Percentiles rank a stretch among this genome's conserved stretches.
phyloP scores from a whole-genome alignment of 2,888 invertebrate species.

The Boloria euphrosyne region DNA sequence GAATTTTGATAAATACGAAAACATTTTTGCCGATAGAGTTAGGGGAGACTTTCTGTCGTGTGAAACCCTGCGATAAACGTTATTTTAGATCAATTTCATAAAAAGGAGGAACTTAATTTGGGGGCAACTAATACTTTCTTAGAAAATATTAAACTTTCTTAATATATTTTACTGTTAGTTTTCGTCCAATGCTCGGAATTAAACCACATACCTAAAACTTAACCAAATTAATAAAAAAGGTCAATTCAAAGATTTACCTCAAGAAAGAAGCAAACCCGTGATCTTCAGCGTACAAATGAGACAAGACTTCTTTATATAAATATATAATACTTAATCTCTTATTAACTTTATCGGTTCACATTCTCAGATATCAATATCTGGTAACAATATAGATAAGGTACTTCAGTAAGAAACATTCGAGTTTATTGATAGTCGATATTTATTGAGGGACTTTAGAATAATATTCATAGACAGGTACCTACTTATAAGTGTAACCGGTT shows the following conservation, averaged over 20 bases:
- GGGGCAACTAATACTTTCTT: too few species aligned
- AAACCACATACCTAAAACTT: too few species aligned
- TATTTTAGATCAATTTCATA: too few species aligned
- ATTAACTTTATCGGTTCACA: conserved; percentile 34
- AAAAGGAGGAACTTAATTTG: too few species aligned
- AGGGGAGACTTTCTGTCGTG: too few species aligned
- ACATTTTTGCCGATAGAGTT: too few species aligned
- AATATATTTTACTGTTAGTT: too few species aligned
- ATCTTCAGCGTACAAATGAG: not conserved
- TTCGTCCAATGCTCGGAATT: too few species aligned
- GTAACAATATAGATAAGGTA: conserved; percentile 35
- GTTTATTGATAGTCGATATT: conserved; percentile 14
- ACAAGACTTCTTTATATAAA: conserved; percentile 2
- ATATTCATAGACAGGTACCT: conserved; percentile 4
- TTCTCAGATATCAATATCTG: conserved; percentile 37
- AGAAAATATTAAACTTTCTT: too few species aligned
- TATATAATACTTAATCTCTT: conserved; percentile 14
- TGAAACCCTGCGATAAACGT: too few species aligned
- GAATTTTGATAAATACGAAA: conserved; percentile 1
- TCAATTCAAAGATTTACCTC: too few species aligned
- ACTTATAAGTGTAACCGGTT: not conserved
- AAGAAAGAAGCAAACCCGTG: not conserved
- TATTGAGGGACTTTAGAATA: not conserved
- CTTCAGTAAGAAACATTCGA: conserved; percentile 17
- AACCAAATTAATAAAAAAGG: too few species aligned